Base-by-base conservation (phyloP, 2,797 vertebrate species). In the Sphaeramia orbicularis region DNA sequence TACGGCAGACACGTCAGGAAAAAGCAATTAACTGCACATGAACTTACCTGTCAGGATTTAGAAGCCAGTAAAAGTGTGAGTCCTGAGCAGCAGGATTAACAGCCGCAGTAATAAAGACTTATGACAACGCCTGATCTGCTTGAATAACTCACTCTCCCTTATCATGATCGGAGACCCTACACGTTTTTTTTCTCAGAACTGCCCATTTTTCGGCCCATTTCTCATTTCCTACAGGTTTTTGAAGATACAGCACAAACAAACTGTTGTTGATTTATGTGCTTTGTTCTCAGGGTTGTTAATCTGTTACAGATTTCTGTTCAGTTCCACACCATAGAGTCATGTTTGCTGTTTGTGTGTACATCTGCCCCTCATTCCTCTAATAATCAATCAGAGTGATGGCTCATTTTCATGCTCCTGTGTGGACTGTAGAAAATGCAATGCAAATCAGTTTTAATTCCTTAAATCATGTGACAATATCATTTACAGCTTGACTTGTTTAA, bases 21-120 rank as follows among this genome's bases (percentile, higher is more conserved):
- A 79, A 88, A 80, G 80, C 76, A 90, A 87, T 88, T 88, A 81
- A 69, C 74, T 70, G 44, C 65, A 51, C 19, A 32, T 62, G 63
- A 84, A 76, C 69, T 78, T 14, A 60, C 67, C 76, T 85, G 84
- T 73, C 84, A 66, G 42, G 32, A 59, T 5, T 57, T 43, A 53
- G 54, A 65, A 58, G 36, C 15, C 54, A 30, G 50, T 40, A 72
- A 54, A 59, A 56, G 50, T 14, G 18, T 8, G 32, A 56, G 56
- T 71, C 53, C 69, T 10, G 44, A 56, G 60, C 55, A 42, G 64
- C 55, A 55, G 80, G 66, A 82, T 86, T 85, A 74, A 41, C 69
- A 66, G 15, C 53, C 6, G 10, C 15, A 70, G 35, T 21, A 50
- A 44, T 64, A 62, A 73, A 65, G 59, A 83, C 18, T 72, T 45